These are phyloP conservation scores for Pyrrhura leucotis DNA, from an alignment of 2,797 vertebrate genomes.

Conservation along the genomic window DNA sequence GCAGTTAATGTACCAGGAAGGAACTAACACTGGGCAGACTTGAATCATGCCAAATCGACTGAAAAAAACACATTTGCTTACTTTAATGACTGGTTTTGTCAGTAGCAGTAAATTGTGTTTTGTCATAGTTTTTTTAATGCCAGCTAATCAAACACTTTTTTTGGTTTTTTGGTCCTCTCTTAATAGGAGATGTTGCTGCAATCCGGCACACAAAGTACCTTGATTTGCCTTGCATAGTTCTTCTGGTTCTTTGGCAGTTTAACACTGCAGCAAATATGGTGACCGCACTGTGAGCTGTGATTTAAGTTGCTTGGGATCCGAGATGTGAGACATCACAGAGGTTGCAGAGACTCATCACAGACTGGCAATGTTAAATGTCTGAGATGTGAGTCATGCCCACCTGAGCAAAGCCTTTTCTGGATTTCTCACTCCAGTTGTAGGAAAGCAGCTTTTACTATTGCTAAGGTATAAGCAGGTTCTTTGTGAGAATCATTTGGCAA, in stretches of 20 bases:
- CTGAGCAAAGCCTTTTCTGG: not conserved
- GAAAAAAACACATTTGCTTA: not conserved
- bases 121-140: not conserved
- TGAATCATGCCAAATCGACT: not conserved
- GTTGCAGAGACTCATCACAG: not conserved
- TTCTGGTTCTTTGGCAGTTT: not conserved
- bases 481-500: not conserved
- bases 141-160: not conserved
- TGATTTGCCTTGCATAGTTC: not conserved
- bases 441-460: not conserved
- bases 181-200: not conserved
- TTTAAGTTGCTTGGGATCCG: not conserved
- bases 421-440: not conserved
- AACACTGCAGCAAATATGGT: fast-evolving
- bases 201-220: not conserved
- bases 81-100: not conserved
- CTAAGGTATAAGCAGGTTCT: not conserved
- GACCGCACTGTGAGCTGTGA: not conserved
- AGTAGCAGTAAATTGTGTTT: not conserved
- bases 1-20: not conserved
- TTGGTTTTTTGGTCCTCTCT: not conserved
- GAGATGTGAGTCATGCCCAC: not conserved
- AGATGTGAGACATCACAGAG: fast-evolving
- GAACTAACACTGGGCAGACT: not conserved
- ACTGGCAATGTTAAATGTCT: not conserved